These are phyloP conservation scores for Parauchenoglanis punctatus DNA, from an alignment of 2,797 vertebrate genomes.

Conservation along the genomic window DNA sequence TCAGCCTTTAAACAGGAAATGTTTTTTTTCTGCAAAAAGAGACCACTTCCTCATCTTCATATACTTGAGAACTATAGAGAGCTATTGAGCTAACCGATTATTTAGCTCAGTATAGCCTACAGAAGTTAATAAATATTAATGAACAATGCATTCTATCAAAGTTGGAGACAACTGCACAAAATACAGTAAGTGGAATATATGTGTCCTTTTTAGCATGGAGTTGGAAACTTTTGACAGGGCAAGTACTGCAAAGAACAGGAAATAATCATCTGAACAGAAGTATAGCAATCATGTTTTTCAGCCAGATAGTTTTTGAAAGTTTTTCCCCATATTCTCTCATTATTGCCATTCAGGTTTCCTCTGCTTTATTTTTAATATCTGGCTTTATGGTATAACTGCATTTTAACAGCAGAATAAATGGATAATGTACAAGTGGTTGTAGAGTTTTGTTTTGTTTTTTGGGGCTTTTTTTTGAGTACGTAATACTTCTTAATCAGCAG, in stretches of 20 bases:
- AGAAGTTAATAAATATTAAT: slow-evolving; percentile 43
- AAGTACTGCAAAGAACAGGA: slow-evolving; percentile 50
- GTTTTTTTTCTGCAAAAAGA: slow-evolving; percentile 68
- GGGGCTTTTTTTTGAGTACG: neutral
- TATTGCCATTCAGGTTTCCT: neutral
- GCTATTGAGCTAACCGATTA: slow-evolving; percentile 51
- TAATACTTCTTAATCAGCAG: slow-evolving; percentile 1
- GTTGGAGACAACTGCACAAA: slow-evolving; percentile 31
- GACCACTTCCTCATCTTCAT: slow-evolving; percentile 95
- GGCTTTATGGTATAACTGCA: neutral
- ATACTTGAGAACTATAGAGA: slow-evolving; percentile 67
- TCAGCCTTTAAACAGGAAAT: slow-evolving; percentile 85
- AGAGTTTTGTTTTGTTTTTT: neutral
- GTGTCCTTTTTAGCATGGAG: neutral
- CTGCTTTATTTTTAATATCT: slow-evolving; percentile 22
- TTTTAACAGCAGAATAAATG: slow-evolving; percentile 3
- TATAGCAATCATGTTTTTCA: slow-evolving; percentile 1
- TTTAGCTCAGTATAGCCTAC: slow-evolving; percentile 49
- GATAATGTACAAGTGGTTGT: neutral
- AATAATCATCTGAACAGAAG: slow-evolving; percentile 38
- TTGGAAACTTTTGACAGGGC: slow-evolving; percentile 12
- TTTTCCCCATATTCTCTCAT: slow-evolving; percentile 8
- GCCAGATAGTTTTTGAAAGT: neutral
- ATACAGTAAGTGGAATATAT: slow-evolving; percentile 51
- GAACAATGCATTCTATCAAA: slow-evolving; percentile 55